Evolutionary conservation across 2,113 vertebrate species (phyloP).

Genomic region (Eurystomus gularis): DNA sequence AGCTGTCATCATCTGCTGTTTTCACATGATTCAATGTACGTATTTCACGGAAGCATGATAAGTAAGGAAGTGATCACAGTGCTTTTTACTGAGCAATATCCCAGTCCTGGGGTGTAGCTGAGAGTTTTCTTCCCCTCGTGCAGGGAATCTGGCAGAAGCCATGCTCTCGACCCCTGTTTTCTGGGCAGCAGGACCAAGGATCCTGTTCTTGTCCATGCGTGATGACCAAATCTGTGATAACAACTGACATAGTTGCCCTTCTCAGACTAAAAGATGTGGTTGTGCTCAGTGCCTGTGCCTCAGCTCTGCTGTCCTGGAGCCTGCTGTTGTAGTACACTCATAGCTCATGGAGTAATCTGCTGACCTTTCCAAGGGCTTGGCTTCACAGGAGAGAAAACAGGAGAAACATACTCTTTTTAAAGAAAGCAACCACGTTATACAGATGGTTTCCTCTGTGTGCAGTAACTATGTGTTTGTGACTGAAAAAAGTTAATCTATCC

Average conservation of each 20-base stretch:
- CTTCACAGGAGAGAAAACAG: background rate
- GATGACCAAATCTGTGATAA: background rate
- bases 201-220: background rate
- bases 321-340: background rate
- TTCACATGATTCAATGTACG: background rate
- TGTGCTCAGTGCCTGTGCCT: background rate
- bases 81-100: background rate
- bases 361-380: background rate
- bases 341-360: background rate
- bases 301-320: background rate
- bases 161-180: background rate
- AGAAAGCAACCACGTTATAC: background rate
- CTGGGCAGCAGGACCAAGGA: background rate
- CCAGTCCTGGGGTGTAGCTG: background rate
- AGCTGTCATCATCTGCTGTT: background rate
- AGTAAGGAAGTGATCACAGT: background rate
- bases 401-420: background rate
- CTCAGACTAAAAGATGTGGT: background rate
- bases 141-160: background rate
- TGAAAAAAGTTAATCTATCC: background rate
- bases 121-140: background rate
- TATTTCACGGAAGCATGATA: background rate
- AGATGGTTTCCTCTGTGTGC: background rate
- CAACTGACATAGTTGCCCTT: background rate
- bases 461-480: background rate